Conservation (phyloP, 2,797 vertebrate species). For the Sebastes melanostomus region DNA sequence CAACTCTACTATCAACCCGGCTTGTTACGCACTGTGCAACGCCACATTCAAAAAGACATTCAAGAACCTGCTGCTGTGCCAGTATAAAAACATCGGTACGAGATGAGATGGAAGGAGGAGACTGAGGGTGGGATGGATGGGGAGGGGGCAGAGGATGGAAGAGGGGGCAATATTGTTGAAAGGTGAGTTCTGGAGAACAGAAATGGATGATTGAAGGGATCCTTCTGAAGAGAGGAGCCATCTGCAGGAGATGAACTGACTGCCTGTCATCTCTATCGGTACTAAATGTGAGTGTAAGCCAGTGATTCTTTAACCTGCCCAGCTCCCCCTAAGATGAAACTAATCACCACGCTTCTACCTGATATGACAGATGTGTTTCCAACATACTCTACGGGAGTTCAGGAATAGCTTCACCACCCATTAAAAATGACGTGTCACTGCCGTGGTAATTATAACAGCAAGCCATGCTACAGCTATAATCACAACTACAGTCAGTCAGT, state of each 20-base stretch:
- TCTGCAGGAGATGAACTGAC: neutral
- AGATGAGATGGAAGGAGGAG: constrained; percentile 73
- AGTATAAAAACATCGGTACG: constrained; percentile 92
- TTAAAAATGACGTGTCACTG: neutral
- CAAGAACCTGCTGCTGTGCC: constrained; percentile 96
- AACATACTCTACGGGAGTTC: neutral
- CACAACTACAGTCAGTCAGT: neutral
- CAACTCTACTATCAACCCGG: constrained; percentile 98
- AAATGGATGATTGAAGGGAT: neutral
- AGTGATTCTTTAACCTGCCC: constrained; percentile 6
- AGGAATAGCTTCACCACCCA: neutral
- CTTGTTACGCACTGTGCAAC: constrained; percentile 98
- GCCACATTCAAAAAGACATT: constrained; percentile 99
- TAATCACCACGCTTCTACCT: neutral
- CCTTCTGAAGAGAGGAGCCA: constrained; percentile 2
- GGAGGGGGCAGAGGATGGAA: neutral
- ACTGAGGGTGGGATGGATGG: constrained; percentile 13
- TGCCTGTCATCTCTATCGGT: neutral
- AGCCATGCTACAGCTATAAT: neutral
- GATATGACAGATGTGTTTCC: neutral
- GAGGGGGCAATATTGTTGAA: neutral
- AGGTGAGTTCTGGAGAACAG: constrained; percentile 1
- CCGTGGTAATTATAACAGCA: neutral
- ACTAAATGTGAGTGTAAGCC: constrained; percentile 5
- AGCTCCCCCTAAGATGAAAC: neutral